These are phyloP conservation scores for Aspiorhynchus laticeps DNA, from an alignment of 2,113 vertebrate genomes.

Conservation along the genomic window DNA sequence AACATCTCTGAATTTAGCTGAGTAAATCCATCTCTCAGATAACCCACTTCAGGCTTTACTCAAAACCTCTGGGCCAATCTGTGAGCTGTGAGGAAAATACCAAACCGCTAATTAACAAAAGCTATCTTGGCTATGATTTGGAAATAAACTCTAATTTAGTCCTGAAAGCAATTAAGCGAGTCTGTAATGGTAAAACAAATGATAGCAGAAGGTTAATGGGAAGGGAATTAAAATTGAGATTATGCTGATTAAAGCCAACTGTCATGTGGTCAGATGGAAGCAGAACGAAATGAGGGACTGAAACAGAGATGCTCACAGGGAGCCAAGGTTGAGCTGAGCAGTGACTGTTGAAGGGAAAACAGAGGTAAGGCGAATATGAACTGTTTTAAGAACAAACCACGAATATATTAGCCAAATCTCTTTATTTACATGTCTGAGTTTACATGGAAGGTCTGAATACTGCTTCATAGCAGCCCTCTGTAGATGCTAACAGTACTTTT, in stretches of 20 bases:
- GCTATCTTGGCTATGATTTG: slow-evolving; percentile 70
- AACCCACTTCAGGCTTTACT: slow-evolving; percentile 37
- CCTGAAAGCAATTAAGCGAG: slow-evolving; percentile 70
- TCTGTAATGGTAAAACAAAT: slow-evolving; percentile 76
- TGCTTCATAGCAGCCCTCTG: neutral
- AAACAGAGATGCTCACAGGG: neutral
- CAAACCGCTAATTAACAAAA: slow-evolving; percentile 71
- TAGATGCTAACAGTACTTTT: neutral
- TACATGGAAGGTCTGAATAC: neutral
- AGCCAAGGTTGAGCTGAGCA: neutral
- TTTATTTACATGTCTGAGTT: neutral
- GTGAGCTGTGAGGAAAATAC: slow-evolving; percentile 55
- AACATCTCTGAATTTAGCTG: slow-evolving; percentile 5
- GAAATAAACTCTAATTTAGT: slow-evolving; percentile 75
- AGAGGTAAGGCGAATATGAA: neutral
- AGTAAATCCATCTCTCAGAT: slow-evolving; percentile 44
- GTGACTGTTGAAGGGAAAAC: slow-evolving; percentile 1
- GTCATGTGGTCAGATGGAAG: slow-evolving; percentile 43
- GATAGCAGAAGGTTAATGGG: slow-evolving; percentile 76
- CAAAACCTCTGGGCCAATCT: slow-evolving; percentile 49
- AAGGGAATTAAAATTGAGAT: slow-evolving; percentile 75
- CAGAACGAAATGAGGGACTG: slow-evolving; percentile 25
- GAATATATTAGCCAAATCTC: neutral
- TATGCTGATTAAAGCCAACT: slow-evolving; percentile 68
- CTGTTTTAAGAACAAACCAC: neutral